Base-by-base conservation (phyloP, 2,113 vertebrate genomes). In the Lagopus muta region DNA sequence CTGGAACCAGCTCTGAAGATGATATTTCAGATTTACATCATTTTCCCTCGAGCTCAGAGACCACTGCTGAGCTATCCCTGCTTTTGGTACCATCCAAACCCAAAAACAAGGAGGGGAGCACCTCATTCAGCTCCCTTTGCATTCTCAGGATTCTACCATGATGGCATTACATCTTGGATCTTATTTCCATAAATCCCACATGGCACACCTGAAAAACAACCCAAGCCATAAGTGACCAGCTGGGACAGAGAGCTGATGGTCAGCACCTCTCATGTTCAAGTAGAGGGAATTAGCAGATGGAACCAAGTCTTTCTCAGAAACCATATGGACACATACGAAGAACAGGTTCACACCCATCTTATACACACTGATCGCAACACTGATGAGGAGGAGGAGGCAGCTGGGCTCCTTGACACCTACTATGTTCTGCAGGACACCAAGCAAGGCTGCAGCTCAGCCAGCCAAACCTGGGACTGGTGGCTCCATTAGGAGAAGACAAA, bases 21-120 rank as follows among this genome's bases (percentile, higher is more conserved):
- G 3, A 65, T 17, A 82, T 90, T 95, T 90, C 93, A 94, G 38
- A 81, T 90, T 94, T 86, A 94, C 52, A 17, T 52, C 57, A 25
- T 91, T 95, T 95, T 96, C 92, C 92, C 92, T 88, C 40, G 76
- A 90, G 80, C 84, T 66, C 82, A 54, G 78, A 82, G 60, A 36
- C 85, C 2, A 2, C 32, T 6, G 7, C 72, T 62, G 82, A 89
- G 55, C 75, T 80, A 58, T 75, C 80, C 57, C 61, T 72, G 34
- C 28, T 86, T 94, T 94, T 93, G 88, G 92, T 75, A 93, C 5
- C 12, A 17, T 9, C 12, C 83, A n/a, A 69, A 7, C 2, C 45
- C 52, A 73, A 17, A 66, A 30, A 45, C 60, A 89, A 78, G 40
- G 47, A 79, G 82, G 40, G 16, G 6, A 89, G 65, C 69, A 81